phyloP scores from a whole-genome alignment of 2,888 invertebrate genomes.

The Clostera curtula region DNA sequence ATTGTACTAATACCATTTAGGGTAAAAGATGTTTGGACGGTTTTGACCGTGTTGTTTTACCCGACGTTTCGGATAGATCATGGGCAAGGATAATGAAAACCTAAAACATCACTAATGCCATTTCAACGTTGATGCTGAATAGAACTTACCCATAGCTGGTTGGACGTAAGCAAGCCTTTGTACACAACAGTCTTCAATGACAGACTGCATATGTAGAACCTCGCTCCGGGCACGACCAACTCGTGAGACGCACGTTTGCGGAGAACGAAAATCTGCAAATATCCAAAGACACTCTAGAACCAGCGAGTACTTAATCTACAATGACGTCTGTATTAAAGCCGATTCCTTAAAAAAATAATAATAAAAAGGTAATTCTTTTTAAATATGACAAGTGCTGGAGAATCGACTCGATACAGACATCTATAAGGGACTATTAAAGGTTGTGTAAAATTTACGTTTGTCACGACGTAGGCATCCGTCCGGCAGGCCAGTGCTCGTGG shows the following conservation, averaged over 20 bases:
- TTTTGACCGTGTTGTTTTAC: no score
- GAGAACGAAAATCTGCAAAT: conserved; percentile 88
- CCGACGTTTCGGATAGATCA: no score
- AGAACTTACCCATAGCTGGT: conserved; percentile 89
- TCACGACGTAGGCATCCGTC: conserved; percentile 46
- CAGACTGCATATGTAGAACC: conserved; percentile 97
- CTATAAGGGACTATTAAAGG: conserved; percentile 22
- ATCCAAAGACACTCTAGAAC: conserved; percentile 20
- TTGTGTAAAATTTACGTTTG: conserved; percentile 52
- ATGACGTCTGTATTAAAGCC: conserved; percentile 24
- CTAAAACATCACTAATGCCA: no score
- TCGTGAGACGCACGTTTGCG: conserved; percentile 95
- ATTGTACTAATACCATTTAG: background rate
- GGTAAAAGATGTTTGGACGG: no score
- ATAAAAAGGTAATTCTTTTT: no score
- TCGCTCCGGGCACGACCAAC: conserved; percentile 87
- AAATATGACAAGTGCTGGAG: background rate
- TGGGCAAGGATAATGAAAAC: no score
- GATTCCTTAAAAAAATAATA: background rate
- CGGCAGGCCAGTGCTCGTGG: conserved; percentile 38
- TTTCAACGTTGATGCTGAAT: no score
- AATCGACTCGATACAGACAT: conserved; percentile 4
- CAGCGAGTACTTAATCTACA: conserved; percentile 15
- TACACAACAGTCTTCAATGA: conserved; percentile 94
- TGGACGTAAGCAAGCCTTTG: conserved; percentile 97